Evolutionary conservation across 2,888 invertebrate species (phyloP).

Genomic region (Thymelicus sylvestris): DNA sequence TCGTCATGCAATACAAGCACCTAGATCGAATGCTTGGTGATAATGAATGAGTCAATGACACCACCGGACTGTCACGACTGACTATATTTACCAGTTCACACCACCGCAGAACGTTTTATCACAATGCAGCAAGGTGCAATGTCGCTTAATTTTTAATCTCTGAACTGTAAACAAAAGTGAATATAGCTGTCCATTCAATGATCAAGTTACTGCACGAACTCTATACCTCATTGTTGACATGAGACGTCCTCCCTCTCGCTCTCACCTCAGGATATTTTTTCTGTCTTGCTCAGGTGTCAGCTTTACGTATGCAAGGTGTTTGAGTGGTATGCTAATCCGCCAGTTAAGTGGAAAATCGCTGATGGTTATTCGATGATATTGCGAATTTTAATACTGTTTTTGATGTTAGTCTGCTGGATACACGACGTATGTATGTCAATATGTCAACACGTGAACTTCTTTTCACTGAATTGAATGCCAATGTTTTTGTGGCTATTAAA

Average conservation of each 20-base stretch:
- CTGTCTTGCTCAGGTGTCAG: conserved; percentile 38
- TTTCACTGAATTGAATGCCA: not conserved
- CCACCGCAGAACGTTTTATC: conserved; percentile 39
- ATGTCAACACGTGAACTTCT: not conserved
- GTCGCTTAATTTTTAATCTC: conserved; percentile 41
- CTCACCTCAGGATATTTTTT: conserved; percentile 38
- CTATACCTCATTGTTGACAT: conserved; percentile 72
- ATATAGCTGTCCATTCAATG: conserved; percentile 66
- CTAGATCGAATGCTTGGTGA: conserved; percentile 54
- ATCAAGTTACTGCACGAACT: conserved; percentile 71
- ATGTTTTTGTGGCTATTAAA: not conserved
- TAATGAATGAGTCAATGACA: conserved; percentile 72
- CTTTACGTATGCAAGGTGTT: conserved; percentile 36
- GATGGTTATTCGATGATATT: conserved; percentile 18
- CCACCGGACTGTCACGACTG: conserved; percentile 56
- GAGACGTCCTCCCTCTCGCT: conserved; percentile 53
- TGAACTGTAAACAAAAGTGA: conserved; percentile 48
- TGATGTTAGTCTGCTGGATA: conserved; percentile 11
- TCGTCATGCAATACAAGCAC: conserved; percentile 36
- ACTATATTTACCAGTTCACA: conserved; percentile 38
- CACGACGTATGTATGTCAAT: conserved; percentile 34
- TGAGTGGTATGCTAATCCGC: conserved; percentile 36
- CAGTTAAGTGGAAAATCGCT: conserved; percentile 34
- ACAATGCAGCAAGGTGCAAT: conserved; percentile 40
- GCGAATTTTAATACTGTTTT: conserved; percentile 30